A percentile compares a stretch with the other conserved stretches of the same genome.
phyloP scores from a whole-genome alignment of 2,888 invertebrate species.

The Agelastica alni region DNA sequence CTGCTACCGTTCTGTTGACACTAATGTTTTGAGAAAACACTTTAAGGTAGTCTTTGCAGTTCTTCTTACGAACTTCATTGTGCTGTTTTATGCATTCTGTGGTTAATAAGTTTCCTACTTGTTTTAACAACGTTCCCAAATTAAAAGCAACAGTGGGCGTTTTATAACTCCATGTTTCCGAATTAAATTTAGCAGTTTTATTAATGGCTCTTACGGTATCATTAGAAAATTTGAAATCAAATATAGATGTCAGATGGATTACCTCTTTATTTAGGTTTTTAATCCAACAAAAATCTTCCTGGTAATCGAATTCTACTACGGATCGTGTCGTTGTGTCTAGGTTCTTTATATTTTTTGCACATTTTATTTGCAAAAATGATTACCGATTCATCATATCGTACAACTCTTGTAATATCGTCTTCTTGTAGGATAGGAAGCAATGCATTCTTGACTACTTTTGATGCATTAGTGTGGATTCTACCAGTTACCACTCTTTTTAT shows the following conservation, averaged over 20 bases:
- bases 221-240: constrained; percentile 31
- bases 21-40: constrained; percentile 11
- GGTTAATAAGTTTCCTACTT: constrained; percentile 24
- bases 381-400: constrained; percentile 18
- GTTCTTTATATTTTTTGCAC: constrained; percentile 26
- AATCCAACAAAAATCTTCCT: constrained; percentile 28
- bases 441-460: constrained; percentile 4
- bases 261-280: constrained; percentile 18
- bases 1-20: constrained; percentile 16
- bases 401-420: constrained; percentile 2
- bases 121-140: constrained; percentile 32
- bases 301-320: constrained; percentile 31
- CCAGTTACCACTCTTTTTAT: too few species aligned
- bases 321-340: constrained; percentile 33
- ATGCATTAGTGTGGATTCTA: constrained; percentile 7
- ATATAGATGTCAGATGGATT: constrained; percentile 33
- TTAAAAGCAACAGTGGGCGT: constrained; percentile 32
- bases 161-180: constrained; percentile 16
- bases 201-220: constrained; percentile 26
- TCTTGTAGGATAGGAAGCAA: constrained; percentile 20
- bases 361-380: constrained; percentile 23
- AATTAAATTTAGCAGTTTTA: constrained; percentile 24
- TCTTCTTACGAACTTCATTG: background rate
- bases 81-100: constrained; percentile 18
- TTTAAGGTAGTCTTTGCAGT: constrained; percentile 7